Base-by-base conservation (phyloP, 1,140 invertebrate species). In the Sitobion miscanthi region DNA sequence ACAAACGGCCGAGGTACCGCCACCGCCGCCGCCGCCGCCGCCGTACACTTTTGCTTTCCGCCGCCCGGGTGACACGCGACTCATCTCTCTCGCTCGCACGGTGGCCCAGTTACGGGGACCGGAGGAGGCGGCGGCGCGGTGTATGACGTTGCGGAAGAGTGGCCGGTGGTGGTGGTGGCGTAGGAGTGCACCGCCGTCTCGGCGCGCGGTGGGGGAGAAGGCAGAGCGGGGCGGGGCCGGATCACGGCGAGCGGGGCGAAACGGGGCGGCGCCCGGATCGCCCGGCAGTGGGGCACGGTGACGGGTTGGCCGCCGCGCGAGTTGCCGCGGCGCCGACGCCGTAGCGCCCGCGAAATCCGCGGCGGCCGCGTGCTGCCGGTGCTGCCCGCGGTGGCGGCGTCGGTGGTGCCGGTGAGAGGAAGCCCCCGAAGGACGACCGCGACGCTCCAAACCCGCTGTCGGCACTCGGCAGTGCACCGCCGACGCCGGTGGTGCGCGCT, bases 21-120 rank as follows among this genome's bases (percentile, higher is more conserved):
- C 38, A 38, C 35, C 69, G 42, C 45, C 38, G 57, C n/a, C 38
- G 38, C 38, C 38, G 38, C 38, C 35, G 35, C 35, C 45, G 38
- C 30, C 38, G 47, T 54, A 85, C 91, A 93, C 91, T 93, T 93
- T 93, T 93, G 82, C 91, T 93, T 93, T 93, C 91, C 49, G 91
- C 38, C 38, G 47, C 17, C 11, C 89, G 91, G 82, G 35, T 57
- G 91, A 93, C 91, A 93, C 91, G 91, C 91, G 91, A 93, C 90
- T 52, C 69, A 82, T 82, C 90, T 69, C 90, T 69, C 62, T 92
- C 47, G n/a, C 69, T 38, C 82, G 82, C 69, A 30, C 77, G 91
- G 91, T 91, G 90, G 42, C 62, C 90, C 89, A 90, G 90, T 77
- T 91, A n/a, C 45, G 21, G 0, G 0, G 83, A 21, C 82, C 90